A percentile compares a stretch with the other conserved stretches of the same genome.
Conservation (phyloP, 2,888 invertebrate genomes). For the Branchipolynoe longqiensis region DNA sequence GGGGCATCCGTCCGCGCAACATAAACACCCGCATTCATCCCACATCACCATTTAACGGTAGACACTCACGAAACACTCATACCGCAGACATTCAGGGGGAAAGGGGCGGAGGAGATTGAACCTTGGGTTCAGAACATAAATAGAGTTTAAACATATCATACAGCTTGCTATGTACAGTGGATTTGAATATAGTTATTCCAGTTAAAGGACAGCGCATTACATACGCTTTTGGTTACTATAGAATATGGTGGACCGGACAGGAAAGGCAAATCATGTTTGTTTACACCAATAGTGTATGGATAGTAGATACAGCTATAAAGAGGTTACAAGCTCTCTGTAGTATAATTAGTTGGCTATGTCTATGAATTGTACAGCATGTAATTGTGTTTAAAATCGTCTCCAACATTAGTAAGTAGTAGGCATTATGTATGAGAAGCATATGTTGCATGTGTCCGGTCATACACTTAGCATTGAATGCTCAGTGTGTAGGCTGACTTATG, state of each 20-base stretch:
- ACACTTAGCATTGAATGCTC: too few relatives aligned
- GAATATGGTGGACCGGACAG: constrained; percentile 41
- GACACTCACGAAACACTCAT: constrained; percentile 1
- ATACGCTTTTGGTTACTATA: constrained; percentile 1
- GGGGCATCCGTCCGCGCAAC: constrained; percentile 1
- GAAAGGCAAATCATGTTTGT: constrained; percentile 30
- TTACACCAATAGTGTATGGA: constrained; percentile 7
- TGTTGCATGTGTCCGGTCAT: too few relatives aligned
- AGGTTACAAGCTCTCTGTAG: not conserved
- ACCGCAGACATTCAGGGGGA: constrained; percentile 5
- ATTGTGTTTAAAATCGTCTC: too few relatives aligned
- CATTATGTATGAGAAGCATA: too few relatives aligned
- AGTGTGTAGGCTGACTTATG: too few relatives aligned
- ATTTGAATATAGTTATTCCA: constrained; percentile 43
- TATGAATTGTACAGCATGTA: not conserved
- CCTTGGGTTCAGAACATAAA: constrained; percentile 44
- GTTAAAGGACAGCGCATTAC: not conserved
- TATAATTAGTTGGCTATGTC: not conserved
- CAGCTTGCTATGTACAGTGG: constrained; percentile 40
- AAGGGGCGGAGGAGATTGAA: not conserved
- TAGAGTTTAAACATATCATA: constrained; percentile 28
- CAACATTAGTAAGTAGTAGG: too few relatives aligned
- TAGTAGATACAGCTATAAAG: constrained; percentile 18
- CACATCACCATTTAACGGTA: not conserved
- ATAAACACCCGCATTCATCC: not conserved